phyloP scores from a whole-genome alignment of 1,140 invertebrate species.

The Cydia pomonella region DNA sequence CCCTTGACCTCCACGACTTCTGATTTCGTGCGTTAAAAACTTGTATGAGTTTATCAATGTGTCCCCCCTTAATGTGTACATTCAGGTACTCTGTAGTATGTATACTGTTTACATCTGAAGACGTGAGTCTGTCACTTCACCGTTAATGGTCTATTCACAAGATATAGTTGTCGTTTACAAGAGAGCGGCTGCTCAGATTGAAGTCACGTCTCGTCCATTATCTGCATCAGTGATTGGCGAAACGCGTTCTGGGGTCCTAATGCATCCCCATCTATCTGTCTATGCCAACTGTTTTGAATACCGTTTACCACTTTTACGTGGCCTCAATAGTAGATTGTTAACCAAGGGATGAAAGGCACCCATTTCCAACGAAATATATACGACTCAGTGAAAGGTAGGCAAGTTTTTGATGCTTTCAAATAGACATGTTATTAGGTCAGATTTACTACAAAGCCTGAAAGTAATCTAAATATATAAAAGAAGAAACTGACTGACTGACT shows the following conservation, averaged over 20 bases:
- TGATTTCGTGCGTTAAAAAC: neutral
- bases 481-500: too few relatives aligned
- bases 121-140: conserved; percentile 3
- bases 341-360: too few relatives aligned
- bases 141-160: conserved; percentile 20
- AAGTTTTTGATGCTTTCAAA: too few relatives aligned
- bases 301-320: neutral
- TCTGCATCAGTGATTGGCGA: conserved; percentile 3
- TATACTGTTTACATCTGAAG: neutral
- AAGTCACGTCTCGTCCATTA: conserved; percentile 57
- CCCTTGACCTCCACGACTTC: too few relatives aligned
- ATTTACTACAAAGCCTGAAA: too few relatives aligned
- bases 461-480: too few relatives aligned
- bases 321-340: too few relatives aligned
- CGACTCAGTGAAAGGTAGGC: too few relatives aligned
- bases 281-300: neutral
- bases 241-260: neutral
- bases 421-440: too few relatives aligned
- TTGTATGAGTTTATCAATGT: neutral
- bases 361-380: too few relatives aligned
- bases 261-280: neutral
- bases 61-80: neutral
- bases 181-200: conserved; percentile 39
- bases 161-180: conserved; percentile 6
- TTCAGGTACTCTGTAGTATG: neutral